Evolutionary conservation across 2,888 invertebrate species (phyloP).

Genomic region (Hypercompe scribonia): DNA sequence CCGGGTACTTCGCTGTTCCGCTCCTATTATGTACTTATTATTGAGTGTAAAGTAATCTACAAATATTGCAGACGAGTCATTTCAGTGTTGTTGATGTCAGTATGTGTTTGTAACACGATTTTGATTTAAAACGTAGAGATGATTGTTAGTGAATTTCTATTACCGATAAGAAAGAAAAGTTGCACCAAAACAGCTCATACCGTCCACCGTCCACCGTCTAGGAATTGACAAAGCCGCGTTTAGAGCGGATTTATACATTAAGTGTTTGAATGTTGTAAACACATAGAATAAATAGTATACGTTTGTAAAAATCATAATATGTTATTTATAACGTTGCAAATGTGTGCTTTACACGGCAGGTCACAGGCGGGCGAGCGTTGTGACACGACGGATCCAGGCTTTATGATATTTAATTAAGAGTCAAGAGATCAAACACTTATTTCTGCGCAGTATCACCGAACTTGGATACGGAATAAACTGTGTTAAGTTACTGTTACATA

Average conservation of each 20-base stretch:
- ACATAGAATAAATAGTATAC: not conserved
- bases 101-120: not conserved
- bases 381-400: conserved; percentile 3
- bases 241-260: not conserved
- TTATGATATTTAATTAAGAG: conserved; percentile 28
- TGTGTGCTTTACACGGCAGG: not conserved
- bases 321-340: not conserved
- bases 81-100: not conserved
- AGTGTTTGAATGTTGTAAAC: not conserved
- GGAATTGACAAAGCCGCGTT: too few species aligned
- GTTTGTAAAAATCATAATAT: not conserved
- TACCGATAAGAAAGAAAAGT: not conserved
- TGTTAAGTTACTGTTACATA: conserved; percentile 20
- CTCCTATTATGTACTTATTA: not conserved
- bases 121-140: not conserved
- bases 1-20: not conserved
- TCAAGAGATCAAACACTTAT: conserved; percentile 44
- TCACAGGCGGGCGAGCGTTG: not conserved
- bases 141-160: not conserved
- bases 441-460: conserved; percentile 26
- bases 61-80: not conserved
- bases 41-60: not conserved
- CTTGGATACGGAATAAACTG: conserved; percentile 28
- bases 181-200: not conserved
- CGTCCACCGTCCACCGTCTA: not conserved